Conservation (phyloP, 2,113 vertebrate genomes). For the Podilymbus podiceps region DNA sequence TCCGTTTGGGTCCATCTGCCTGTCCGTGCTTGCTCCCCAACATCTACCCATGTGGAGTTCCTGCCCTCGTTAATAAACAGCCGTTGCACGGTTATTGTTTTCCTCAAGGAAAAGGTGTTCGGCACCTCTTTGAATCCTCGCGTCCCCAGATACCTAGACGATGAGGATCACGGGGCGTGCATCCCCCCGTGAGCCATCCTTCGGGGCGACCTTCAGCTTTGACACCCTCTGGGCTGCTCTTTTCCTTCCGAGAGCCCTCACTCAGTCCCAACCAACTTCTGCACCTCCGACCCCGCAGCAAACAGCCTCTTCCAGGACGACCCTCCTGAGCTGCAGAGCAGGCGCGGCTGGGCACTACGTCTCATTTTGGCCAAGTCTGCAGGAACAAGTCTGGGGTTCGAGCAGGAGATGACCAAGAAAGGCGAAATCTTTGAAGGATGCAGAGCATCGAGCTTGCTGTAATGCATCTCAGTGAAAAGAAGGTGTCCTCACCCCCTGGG, state of each 20-base stretch:
- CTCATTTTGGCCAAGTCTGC: neutral
- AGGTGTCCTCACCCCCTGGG: neutral
- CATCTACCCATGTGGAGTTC: neutral
- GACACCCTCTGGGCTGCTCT: too few species aligned
- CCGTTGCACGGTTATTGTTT: neutral
- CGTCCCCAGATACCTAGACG: neutral
- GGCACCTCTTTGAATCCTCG: neutral
- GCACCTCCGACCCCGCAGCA: neutral
- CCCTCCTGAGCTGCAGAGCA: too few species aligned
- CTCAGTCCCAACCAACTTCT: neutral
- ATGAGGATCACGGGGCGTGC: neutral
- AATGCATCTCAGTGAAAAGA: neutral
- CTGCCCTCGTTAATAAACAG: neutral
- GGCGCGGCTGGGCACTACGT: neutral
- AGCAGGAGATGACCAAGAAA: neutral
- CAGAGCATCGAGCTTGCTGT: neutral
- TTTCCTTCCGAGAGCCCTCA: neutral
- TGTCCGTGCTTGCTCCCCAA: neutral
- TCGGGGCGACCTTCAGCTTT: neutral
- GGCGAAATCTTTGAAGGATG: neutral
- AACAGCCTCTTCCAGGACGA: neutral
- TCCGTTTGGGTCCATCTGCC: neutral
- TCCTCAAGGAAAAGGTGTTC: neutral
- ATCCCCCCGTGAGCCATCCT: neutral
- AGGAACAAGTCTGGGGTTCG: neutral